Percentiles rank a stretch among this genome's conserved stretches.
Evolutionary conservation across 2,888 invertebrate species (phyloP).

Genomic region (Urechis unicinctus): DNA sequence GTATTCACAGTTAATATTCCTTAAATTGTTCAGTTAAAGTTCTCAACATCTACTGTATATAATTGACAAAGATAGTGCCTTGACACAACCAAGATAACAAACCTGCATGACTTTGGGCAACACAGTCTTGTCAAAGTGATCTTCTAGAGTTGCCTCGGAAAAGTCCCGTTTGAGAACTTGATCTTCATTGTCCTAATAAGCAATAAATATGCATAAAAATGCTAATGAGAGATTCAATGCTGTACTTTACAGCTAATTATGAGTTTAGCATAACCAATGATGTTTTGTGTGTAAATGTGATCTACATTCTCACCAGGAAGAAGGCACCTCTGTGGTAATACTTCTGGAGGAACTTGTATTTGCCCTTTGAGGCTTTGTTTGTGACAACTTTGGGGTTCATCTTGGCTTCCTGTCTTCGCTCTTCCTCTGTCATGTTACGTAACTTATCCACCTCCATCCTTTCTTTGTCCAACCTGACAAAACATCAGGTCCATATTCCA

Average conservation of each 20-base stretch:
- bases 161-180: slow-evolving; percentile 87
- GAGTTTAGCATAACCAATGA: not conserved
- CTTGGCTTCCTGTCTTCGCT: slow-evolving; percentile 79
- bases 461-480: slow-evolving; percentile 74
- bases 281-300: not conserved
- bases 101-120: slow-evolving; percentile 98
- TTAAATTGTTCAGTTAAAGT: too few species aligned
- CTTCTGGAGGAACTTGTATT: slow-evolving; percentile 99
- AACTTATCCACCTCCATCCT: slow-evolving; percentile 80
- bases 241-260: not conserved
- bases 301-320: slow-evolving; percentile 63
- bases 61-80: not conserved
- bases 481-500: not conserved
- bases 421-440: slow-evolving; percentile 92
- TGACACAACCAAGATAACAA: slow-evolving; percentile 4
- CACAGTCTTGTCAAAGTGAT: slow-evolving; percentile 98
- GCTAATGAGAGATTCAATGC: not conserved
- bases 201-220: not conserved
- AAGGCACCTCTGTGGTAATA: slow-evolving; percentile 99
- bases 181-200: slow-evolving; percentile 71
- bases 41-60: too few species aligned
- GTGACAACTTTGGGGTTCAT: slow-evolving; percentile 86
- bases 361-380: slow-evolving; percentile 75
- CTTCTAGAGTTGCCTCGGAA: slow-evolving; percentile 91
- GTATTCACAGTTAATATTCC: too few species aligned